Evolutionary conservation across 2,888 invertebrate species (phyloP).

Genomic region (Chrysolina oricalcia): DNA sequence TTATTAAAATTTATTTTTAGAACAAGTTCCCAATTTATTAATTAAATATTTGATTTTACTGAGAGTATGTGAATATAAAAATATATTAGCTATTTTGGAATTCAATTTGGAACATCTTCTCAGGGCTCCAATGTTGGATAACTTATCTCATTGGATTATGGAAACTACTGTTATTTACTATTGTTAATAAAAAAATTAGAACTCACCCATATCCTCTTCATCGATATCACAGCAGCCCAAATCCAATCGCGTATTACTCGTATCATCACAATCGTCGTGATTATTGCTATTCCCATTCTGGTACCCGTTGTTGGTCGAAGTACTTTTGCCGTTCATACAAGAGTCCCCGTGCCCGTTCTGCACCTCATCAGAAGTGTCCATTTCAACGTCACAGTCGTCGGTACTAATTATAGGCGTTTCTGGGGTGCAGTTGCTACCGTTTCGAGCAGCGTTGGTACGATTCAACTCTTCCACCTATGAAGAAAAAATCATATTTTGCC

Average conservation of each 20-base stretch:
- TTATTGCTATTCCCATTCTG: constrained; percentile 75
- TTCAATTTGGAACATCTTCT: too few species aligned
- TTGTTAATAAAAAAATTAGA: too few species aligned
- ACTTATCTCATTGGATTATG: too few species aligned
- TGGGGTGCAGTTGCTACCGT: constrained; percentile 68
- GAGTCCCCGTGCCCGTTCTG: constrained; percentile 67
- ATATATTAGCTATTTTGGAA: too few species aligned
- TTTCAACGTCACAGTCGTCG: constrained; percentile 75
- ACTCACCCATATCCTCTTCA: constrained; percentile 83
- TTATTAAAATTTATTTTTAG: too few species aligned
- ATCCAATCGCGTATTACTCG: constrained; percentile 61
- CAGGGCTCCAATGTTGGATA: too few species aligned
- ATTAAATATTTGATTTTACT: too few species aligned
- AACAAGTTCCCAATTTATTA: too few species aligned
- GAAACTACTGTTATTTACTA: too few species aligned
- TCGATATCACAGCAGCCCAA: constrained; percentile 78
- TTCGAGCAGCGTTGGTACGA: constrained; percentile 72
- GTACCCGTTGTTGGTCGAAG: constrained; percentile 72
- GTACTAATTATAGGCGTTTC: constrained; percentile 65
- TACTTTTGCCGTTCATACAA: constrained; percentile 60
- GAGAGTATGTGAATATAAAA: too few species aligned
- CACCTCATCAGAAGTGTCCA: constrained; percentile 70
- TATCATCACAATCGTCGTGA: constrained; percentile 58
- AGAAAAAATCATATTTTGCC: constrained; percentile 16
- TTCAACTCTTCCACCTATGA: constrained; percentile 73